phyloP scores from a whole-genome alignment of 2,888 invertebrate genomes.

The Drosophila multiciliata region DNA sequence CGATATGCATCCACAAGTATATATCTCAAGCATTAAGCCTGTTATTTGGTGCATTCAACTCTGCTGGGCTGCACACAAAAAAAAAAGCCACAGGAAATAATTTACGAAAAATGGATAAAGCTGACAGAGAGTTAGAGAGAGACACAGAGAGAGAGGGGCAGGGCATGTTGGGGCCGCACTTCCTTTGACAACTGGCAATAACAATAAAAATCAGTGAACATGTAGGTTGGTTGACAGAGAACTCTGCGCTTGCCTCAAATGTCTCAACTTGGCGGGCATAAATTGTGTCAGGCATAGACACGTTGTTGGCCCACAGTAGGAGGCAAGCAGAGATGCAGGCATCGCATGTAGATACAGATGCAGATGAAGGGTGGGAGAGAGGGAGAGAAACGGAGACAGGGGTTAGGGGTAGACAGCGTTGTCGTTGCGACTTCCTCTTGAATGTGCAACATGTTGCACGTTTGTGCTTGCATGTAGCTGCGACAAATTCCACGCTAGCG shows the following conservation, averaged over 20 bases:
- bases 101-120: slow-evolving; percentile 59
- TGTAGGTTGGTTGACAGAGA: slow-evolving; percentile 64
- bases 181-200: slow-evolving; percentile 80
- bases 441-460: slow-evolving; percentile 76
- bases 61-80: slow-evolving; percentile 34
- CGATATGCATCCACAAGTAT: no score
- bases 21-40: background rate
- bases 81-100: slow-evolving; percentile 66
- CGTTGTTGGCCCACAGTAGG: slow-evolving; percentile 47
- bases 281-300: slow-evolving; percentile 72
- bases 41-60: slow-evolving; percentile 50
- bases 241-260: slow-evolving; percentile 36
- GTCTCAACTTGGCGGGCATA: slow-evolving; percentile 71
- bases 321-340: slow-evolving; percentile 18
- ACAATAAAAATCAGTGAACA: slow-evolving; percentile 77
- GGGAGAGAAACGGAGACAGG: background rate
- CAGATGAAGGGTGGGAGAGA: background rate
- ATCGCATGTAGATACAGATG: background rate
- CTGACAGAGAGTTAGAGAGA: background rate
- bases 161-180: slow-evolving; percentile 44
- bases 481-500: slow-evolving; percentile 65
- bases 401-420: slow-evolving; percentile 8
- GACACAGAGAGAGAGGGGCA: background rate
- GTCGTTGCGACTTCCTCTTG: slow-evolving; percentile 56
- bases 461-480: slow-evolving; percentile 24